Percentiles rank a stretch among this genome's conserved stretches.
Conservation (phyloP, 30 jellyfish, hydroid and myxozoan genomes). For the Cassiopea xamachana region DNA sequence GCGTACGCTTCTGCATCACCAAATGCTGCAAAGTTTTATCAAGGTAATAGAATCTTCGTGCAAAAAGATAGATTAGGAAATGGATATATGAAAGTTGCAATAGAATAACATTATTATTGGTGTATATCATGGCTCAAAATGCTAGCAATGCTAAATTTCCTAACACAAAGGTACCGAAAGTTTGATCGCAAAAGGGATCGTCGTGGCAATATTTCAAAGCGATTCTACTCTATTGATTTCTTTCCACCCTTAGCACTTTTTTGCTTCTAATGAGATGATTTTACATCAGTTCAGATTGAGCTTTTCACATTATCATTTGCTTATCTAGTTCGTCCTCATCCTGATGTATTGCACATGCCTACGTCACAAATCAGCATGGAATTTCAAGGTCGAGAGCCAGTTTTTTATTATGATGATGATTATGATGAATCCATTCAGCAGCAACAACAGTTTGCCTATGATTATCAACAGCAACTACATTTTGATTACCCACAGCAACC, state of each 20-base stretch:
- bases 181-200: too few relatives aligned
- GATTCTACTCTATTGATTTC: too few relatives aligned
- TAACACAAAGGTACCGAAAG: too few relatives aligned
- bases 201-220: too few relatives aligned
- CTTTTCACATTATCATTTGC: too few relatives aligned
- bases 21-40: background rate
- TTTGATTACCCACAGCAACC: background rate
- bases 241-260: background rate
- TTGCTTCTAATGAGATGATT: background rate
- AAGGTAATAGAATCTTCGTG: too few relatives aligned
- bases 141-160: too few relatives aligned
- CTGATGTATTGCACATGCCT: background rate
- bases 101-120: too few relatives aligned
- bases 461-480: slow-evolving; percentile 2
- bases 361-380: background rate
- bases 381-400: background rate
- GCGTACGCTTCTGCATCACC: background rate
- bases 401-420: background rate
- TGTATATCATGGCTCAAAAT: too few relatives aligned
- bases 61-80: too few relatives aligned
- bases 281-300: background rate
- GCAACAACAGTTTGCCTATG: background rate
- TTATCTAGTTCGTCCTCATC: background rate
- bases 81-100: too few relatives aligned
- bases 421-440: background rate